These are phyloP conservation scores for Caenorhabditis macrosperma DNA, from an alignment of 2,888 invertebrate species.

Conservation along the genomic window DNA sequence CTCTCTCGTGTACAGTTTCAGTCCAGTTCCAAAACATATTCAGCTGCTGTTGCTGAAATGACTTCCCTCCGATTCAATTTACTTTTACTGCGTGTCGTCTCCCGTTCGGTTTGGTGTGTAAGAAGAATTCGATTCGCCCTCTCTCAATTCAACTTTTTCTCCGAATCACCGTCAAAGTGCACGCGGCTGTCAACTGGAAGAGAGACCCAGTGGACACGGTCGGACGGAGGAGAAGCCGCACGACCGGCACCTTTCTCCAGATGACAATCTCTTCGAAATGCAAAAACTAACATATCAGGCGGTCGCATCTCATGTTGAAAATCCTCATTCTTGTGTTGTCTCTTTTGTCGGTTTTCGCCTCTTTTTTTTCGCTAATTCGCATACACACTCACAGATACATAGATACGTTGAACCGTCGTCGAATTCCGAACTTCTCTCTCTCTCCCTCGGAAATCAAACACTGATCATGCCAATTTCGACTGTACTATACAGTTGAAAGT, in stretches of 20 bases:
- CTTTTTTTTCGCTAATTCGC: not conserved
- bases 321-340: too few relatives aligned
- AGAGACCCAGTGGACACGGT: not conserved
- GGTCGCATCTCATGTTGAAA: conserved; percentile 19
- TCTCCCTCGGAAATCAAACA: not conserved
- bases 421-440: not conserved
- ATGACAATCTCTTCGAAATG: conserved; percentile 13
- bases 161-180: not conserved
- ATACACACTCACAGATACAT: not conserved
- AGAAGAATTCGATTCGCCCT: not conserved
- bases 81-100: not conserved
- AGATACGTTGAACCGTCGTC: not conserved
- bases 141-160: not conserved
- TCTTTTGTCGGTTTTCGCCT: too few relatives aligned
- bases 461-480: conserved; percentile 4
- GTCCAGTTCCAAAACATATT: conserved; percentile 2
- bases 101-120: not conserved
- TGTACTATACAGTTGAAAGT: not conserved
- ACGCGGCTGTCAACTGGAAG: too few relatives aligned
- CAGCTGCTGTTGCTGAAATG: not conserved
- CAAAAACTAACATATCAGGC: conserved; percentile 9
- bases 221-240: conserved; percentile 21
- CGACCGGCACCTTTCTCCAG: conserved; percentile 24
- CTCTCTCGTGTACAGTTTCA: not conserved
- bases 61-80: not conserved